Evolutionary conservation across 2,888 invertebrate genomes (phyloP).

Genomic region (Maniola hyperantus): DNA sequence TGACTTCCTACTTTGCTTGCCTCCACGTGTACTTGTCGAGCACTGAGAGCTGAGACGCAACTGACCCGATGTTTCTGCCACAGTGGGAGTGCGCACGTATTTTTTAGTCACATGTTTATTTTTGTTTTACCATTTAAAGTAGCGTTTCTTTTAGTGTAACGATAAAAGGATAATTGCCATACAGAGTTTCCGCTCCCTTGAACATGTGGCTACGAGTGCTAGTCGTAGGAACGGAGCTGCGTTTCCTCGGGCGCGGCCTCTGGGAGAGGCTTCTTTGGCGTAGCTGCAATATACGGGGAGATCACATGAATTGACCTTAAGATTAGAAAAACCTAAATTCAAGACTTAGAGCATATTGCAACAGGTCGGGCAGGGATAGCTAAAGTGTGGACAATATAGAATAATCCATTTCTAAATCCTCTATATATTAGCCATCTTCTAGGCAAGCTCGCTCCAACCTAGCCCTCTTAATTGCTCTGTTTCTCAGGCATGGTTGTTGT

Average conservation of each 20-base stretch:
- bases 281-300: constrained; percentile 13
- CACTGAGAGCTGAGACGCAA: not conserved
- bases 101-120: constrained; percentile 80
- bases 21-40: not conserved
- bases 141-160: constrained; percentile 41
- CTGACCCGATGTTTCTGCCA: constrained; percentile 15
- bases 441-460: not conserved
- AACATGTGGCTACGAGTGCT: constrained; percentile 80
- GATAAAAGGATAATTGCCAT: constrained; percentile 38
- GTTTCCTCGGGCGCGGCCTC: constrained; percentile 70
- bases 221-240: constrained; percentile 61
- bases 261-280: constrained; percentile 47
- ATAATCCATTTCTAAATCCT: constrained; percentile 4
- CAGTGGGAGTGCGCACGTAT: constrained; percentile 73
- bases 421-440: not conserved
- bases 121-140: constrained; percentile 46
- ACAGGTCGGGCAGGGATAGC: constrained; percentile 1
- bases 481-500: too few species aligned
- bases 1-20: not conserved
- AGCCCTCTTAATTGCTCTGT: too few species aligned
- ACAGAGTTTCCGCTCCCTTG: constrained; percentile 59
- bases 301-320: constrained; percentile 33
- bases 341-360: not conserved
- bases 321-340: not conserved
- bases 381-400: constrained; percentile 12